These are phyloP conservation scores for Polypterus bichir DNA, from an alignment of 2,113 vertebrate species.

Conservation along the genomic window DNA sequence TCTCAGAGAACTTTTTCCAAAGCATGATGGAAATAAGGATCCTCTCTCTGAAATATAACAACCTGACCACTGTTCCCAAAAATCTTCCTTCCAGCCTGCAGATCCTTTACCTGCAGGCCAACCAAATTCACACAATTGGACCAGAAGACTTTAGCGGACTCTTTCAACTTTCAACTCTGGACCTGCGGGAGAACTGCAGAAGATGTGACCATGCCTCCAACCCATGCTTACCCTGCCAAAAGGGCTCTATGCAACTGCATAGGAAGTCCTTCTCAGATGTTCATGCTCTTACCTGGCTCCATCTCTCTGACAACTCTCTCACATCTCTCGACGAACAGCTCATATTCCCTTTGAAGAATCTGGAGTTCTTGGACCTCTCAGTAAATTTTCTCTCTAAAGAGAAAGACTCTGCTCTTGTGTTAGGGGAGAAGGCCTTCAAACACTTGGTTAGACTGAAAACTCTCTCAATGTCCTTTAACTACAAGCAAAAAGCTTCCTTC, in stretches of 20 bases:
- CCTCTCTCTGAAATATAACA: slow-evolving; percentile 3
- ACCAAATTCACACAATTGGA: slow-evolving; percentile 1
- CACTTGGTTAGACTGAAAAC: slow-evolving; percentile 16
- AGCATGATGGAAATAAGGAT: background rate
- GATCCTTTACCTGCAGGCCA: background rate
- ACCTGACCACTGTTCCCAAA: background rate
- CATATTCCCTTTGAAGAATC: slow-evolving; percentile 20
- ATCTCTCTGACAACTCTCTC: slow-evolving; percentile 32
- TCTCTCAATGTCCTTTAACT: slow-evolving; percentile 35
- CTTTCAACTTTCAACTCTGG: slow-evolving; percentile 13
- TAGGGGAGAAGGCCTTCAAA: slow-evolving; percentile 11
- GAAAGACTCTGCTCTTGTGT: background rate
- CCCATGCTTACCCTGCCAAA: slow-evolving; percentile 24
- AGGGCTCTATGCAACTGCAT: slow-evolving; percentile 14
- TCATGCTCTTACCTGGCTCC: slow-evolving; percentile 20
- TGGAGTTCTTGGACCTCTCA: slow-evolving; percentile 24
- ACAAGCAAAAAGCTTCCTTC: slow-evolving; percentile 25
- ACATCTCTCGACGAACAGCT: background rate
- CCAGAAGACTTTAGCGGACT: background rate
- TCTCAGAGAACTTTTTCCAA: slow-evolving; percentile 12
- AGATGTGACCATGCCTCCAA: slow-evolving; percentile 32
- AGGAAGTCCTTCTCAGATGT: slow-evolving; percentile 20
- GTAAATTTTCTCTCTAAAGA: slow-evolving; percentile 28
- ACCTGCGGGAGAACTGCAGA: slow-evolving; percentile 29
- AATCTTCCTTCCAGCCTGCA: slow-evolving; percentile 1